Evolutionary conservation across 1,140 invertebrate genomes (phyloP), one percentile per base, ranked within the genome.

Genomic region (Aethina tumida): DNA sequence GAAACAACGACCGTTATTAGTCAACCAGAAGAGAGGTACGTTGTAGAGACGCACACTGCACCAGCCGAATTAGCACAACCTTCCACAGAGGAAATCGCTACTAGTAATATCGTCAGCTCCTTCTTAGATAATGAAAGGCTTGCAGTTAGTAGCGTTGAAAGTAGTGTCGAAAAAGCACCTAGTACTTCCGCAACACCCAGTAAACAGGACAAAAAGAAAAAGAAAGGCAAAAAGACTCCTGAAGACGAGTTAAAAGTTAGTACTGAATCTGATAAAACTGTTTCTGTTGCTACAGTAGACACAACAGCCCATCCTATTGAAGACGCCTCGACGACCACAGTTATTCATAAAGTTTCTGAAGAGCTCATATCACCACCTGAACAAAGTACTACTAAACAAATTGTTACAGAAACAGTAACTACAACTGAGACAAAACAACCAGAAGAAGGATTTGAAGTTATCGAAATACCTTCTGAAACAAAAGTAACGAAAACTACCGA

Each of bases 21-120:
- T 13, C 12, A 50, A 35, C 36, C 45, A 22, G 39, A 43, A 38
- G 37, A 52, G 47, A 60, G 58, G 58, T 60, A 60, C 45, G 58
- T 58, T 30, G 35, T 50, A 52, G 49, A 55, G 39, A 39, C 21
- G 37, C 17, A 42, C 33, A 50, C 52, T 50, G 52, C 55, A 20
- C 37, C 42, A 50, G 43, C 42, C 47, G 34, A 37, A 45, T 24
- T 18, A 33, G 44, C 50, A 47, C 48, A 42, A 32, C 32, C 37
- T 22, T 35, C 43, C 41, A 45, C 47, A 50, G 43, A 36, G 30
- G 14, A 21, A 13, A 25, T 21, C 13, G 32, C 32, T 29, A 32
- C 29, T 30, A 21, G 22, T 42, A 41, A 44, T 41, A 31, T 44
- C 26, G 37, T 39, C 14, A 28, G 15, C 29, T 35, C 48, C 20